These are phyloP conservation scores for Copidosoma floridanum DNA, from an alignment of 1,140 invertebrate genomes.

Conservation along the genomic window DNA sequence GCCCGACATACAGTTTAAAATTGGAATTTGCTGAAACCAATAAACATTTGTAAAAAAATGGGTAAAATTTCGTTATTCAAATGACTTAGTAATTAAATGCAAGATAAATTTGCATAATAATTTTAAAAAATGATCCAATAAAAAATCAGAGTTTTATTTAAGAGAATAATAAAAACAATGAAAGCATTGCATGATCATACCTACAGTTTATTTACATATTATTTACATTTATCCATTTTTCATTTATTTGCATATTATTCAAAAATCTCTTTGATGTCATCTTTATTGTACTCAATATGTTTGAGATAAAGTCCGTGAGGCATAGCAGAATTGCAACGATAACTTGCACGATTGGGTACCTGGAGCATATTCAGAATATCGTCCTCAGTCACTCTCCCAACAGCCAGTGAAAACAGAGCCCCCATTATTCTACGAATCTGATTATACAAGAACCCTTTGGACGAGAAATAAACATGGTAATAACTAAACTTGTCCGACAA, in stretches of 20 bases:
- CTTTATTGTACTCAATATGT: slow-evolving; percentile 64
- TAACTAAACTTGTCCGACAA: slow-evolving; percentile 58
- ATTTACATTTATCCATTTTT: background rate
- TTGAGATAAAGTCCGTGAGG: slow-evolving; percentile 68
- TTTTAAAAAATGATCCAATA: no score
- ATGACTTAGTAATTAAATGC: no score
- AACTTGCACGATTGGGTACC: slow-evolving; percentile 52
- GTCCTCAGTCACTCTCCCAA: slow-evolving; percentile 58
- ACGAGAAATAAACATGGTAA: slow-evolving; percentile 64
- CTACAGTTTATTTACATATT: background rate
- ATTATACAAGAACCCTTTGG: slow-evolving; percentile 68
- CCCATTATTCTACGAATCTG: slow-evolving; percentile 73
- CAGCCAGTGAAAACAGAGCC: slow-evolving; percentile 60
- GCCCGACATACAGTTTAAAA: no score
- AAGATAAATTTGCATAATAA: no score
- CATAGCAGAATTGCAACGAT: slow-evolving; percentile 53
- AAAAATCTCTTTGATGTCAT: slow-evolving; percentile 39
- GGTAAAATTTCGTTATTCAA: no score
- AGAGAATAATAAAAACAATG: no score
- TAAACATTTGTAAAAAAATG: no score
- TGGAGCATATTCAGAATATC: slow-evolving; percentile 71
- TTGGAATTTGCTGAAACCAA: no score
- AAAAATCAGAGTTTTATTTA: no score
- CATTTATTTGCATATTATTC: background rate
- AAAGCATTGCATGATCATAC: no score